Percentiles rank a stretch among this genome's conserved stretches.
Conservation (phyloP, 2,888 invertebrate species). For the Ephialtes manifestator region DNA sequence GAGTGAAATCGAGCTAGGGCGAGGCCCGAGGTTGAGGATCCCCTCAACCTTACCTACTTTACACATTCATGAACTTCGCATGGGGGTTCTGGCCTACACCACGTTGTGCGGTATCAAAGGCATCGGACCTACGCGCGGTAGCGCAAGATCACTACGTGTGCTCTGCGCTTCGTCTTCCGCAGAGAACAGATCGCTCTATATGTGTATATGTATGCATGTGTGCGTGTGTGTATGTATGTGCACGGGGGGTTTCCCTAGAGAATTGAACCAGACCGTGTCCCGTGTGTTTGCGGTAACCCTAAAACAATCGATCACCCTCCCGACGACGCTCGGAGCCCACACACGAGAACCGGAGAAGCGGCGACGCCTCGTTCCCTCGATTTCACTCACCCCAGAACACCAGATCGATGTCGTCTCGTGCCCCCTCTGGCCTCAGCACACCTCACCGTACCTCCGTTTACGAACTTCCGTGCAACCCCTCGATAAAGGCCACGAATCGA, state of each 20-base stretch:
- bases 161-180: slow-evolving; percentile 55
- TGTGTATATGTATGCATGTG: not conserved
- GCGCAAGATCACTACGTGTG: slow-evolving; percentile 77
- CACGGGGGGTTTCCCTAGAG: slow-evolving; percentile 74
- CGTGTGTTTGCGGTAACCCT: slow-evolving; percentile 84
- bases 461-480: slow-evolving; percentile 33
- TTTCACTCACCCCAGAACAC: slow-evolving; percentile 55
- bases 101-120: slow-evolving; percentile 80
- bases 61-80: slow-evolving; percentile 82
- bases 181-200: slow-evolving; percentile 13
- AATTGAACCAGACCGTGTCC: slow-evolving; percentile 80
- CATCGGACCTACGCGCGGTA: slow-evolving; percentile 67
- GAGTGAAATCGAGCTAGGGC: slow-evolving; percentile 49
- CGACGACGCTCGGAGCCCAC: slow-evolving; percentile 42
- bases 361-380: slow-evolving; percentile 42
- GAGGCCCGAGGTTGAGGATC: slow-evolving; percentile 43
- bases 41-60: slow-evolving; percentile 76
- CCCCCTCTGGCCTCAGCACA: slow-evolving; percentile 32
- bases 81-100: slow-evolving; percentile 24
- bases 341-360: slow-evolving; percentile 31
- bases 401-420: slow-evolving; percentile 66
- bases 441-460: not conserved
- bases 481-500: slow-evolving; percentile 56
- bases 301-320: slow-evolving; percentile 84
- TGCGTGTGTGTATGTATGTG: too few relatives aligned